A percentile compares a stretch with the other conserved stretches of the same genome.
phyloP scores from a whole-genome alignment of 2,888 invertebrate species.

The Drosophila bunnanda region DNA sequence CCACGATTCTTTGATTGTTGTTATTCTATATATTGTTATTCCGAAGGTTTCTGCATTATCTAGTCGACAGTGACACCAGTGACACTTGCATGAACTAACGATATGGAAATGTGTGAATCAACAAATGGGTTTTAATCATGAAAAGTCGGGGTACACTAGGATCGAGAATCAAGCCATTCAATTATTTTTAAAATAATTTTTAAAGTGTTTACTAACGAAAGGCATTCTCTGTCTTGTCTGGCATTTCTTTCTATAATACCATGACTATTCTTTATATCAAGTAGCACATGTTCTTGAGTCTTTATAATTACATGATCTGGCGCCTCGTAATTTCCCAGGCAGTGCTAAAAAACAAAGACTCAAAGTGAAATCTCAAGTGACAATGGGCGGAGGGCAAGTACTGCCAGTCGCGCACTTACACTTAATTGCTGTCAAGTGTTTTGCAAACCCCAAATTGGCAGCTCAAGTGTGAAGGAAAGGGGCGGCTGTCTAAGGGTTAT shows the following conservation, averaged over 20 bases:
- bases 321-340: conserved; percentile 31
- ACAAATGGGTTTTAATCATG: conserved; percentile 4
- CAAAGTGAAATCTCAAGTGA: conserved; percentile 23
- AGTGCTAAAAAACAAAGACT: conserved; percentile 40
- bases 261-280: not conserved
- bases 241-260: not conserved
- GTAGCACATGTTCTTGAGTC: conserved; percentile 3
- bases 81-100: conserved; percentile 10
- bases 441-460: conserved; percentile 55
- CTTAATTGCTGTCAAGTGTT: conserved; percentile 53
- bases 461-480: conserved; percentile 13
- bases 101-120: conserved; percentile 22
- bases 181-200: not conserved
- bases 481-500: conserved; percentile 23
- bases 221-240: not conserved
- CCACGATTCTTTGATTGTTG: conserved; percentile 47
- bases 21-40: conserved; percentile 50
- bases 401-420: conserved; percentile 10
- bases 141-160: not conserved
- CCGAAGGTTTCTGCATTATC: conserved; percentile 56
- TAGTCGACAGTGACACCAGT: conserved; percentile 55
- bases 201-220: not conserved
- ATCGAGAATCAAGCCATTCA: not conserved
- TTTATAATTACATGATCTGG: conserved; percentile 12
- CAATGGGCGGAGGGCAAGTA: conserved; percentile 9